Base-by-base conservation (phyloP, 2,113 vertebrate species). In the Colaptes auratus region DNA sequence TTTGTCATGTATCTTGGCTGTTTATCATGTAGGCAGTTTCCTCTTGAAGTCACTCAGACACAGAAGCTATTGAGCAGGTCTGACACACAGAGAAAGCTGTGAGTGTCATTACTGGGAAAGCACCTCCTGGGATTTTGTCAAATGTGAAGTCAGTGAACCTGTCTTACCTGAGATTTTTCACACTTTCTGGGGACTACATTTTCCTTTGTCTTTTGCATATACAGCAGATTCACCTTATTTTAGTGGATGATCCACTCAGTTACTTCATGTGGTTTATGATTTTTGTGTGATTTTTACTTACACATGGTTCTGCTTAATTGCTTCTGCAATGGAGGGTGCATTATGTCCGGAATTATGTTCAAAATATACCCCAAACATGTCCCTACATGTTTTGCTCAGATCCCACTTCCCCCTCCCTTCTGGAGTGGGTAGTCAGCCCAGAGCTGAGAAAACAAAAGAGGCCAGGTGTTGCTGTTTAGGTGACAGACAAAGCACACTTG, bases 251-350 rank as follows among this genome's bases (percentile, higher is more conserved):
- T 5, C 6, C 46, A 52, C 10, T 1, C 6, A 28, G 52, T 61
- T 4, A 27, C 9, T 65, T 63, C 10, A 31, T 31, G 7, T 1
- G 0, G 4, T 69, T 65, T 21, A 3, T 61, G 17, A 7, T 3
- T 20, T 30, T 69, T 84, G 44, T 70, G 5, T n/a, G n/a, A 17
- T 20, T 5, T 25, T 3, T 52, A 42, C 24, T 76, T 53, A 30
- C 8, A 48, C 1, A 5, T 5, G 5, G 10, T 58, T 8, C 8
- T 58, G 10, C 7, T 91, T 42, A 3, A 4, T 80, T 75, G 1
- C 8, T 44, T 44, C 42, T 44, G 42, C 15, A 15, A 15, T 16
- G 15, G 42, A 44, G 42, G 42, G 42, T 44, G 42, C 42, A 44
- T 44, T 44, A 44, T 15, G 14, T 44, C 42, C 42, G 15, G 42